These are phyloP conservation scores for Lagria hirta DNA, from an alignment of 2,888 invertebrate genomes.

Conservation along the genomic window DNA sequence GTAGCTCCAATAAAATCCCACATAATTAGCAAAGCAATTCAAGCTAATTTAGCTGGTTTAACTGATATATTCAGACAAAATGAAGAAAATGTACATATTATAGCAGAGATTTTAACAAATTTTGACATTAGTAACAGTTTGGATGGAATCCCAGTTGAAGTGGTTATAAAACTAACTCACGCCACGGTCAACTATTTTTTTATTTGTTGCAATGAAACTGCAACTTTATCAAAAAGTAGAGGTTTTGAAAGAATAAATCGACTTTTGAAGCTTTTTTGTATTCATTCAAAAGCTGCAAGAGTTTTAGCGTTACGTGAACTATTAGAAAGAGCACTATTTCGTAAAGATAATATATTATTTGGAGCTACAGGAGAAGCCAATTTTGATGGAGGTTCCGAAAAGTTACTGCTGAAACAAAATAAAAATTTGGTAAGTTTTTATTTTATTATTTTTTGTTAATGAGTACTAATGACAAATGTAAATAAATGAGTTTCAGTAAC, in stretches of 20 bases:
- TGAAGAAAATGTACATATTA: conserved; percentile 56
- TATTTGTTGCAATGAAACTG: conserved; percentile 66
- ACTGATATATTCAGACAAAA: conserved; percentile 51
- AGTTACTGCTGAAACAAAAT: conserved; percentile 69
- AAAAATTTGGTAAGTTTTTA: conserved; percentile 66
- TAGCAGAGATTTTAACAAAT: conserved; percentile 65
- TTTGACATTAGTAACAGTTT: conserved; percentile 57
- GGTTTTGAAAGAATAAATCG: conserved; percentile 67
- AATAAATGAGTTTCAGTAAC: neutral
- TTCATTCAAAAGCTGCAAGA: conserved; percentile 68
- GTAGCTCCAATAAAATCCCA: conserved; percentile 52
- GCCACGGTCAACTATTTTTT: conserved; percentile 77
- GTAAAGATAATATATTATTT: conserved; percentile 67
- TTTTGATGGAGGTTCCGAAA: conserved; percentile 51
- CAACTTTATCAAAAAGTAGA: conserved; percentile 62
- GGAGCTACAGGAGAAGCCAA: conserved; percentile 62
- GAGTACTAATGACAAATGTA: neutral
- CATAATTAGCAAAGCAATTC: conserved; percentile 54
- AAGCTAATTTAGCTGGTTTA: conserved; percentile 55
- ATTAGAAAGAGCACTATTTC: conserved; percentile 71
- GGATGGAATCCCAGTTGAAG: conserved; percentile 64
- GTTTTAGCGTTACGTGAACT: conserved; percentile 72
- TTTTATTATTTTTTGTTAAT: neutral
- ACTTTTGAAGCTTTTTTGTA: conserved; percentile 66
- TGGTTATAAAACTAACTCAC: conserved; percentile 68